phyloP scores from a whole-genome alignment of 2,888 invertebrate species.

The Tenodera sinensis region DNA sequence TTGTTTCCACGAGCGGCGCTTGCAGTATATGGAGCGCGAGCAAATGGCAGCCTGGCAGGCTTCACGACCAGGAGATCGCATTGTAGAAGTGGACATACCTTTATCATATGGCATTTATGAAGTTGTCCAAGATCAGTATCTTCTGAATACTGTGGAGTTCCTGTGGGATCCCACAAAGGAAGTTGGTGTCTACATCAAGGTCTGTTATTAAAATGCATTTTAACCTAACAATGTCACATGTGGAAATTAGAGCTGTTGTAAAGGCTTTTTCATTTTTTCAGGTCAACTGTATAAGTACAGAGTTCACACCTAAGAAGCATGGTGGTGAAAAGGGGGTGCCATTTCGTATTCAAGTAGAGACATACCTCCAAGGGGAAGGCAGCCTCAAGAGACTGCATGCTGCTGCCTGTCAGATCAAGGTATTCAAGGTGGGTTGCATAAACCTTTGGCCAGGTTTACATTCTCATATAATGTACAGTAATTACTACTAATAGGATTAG shows the following conservation, averaged over 20 bases:
- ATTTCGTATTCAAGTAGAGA: slow-evolving; percentile 93
- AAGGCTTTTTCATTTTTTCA: slow-evolving; percentile 38
- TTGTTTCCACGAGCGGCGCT: slow-evolving; percentile 91
- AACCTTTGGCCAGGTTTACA: too few species aligned
- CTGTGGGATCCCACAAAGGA: slow-evolving; percentile 96
- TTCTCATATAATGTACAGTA: too few species aligned
- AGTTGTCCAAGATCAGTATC: slow-evolving; percentile 65
- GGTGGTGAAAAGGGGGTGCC: slow-evolving; percentile 98
- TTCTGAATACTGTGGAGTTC: slow-evolving; percentile 80
- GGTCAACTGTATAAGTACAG: slow-evolving; percentile 96
- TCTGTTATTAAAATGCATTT: slow-evolving; percentile 40
- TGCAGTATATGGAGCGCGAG: slow-evolving; percentile 93
- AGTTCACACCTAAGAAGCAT: slow-evolving; percentile 96
- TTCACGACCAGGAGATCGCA: slow-evolving; percentile 84
- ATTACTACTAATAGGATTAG: too few species aligned
- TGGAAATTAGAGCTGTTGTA: background rate
- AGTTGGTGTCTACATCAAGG: slow-evolving; percentile 91
- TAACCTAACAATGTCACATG: background rate
- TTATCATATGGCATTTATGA: slow-evolving; percentile 88
- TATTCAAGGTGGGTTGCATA: slow-evolving; percentile 51
- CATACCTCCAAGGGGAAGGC: slow-evolving; percentile 61
- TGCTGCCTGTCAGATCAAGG: slow-evolving; percentile 95
- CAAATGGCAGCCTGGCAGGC: slow-evolving; percentile 90
- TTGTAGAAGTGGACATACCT: slow-evolving; percentile 89
- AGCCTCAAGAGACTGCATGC: slow-evolving; percentile 73